These are phyloP conservation scores for Zoroaster sp. DNA, from an alignment of 53 echinoderm and acorn worm genomes.

Conservation along the genomic window DNA sequence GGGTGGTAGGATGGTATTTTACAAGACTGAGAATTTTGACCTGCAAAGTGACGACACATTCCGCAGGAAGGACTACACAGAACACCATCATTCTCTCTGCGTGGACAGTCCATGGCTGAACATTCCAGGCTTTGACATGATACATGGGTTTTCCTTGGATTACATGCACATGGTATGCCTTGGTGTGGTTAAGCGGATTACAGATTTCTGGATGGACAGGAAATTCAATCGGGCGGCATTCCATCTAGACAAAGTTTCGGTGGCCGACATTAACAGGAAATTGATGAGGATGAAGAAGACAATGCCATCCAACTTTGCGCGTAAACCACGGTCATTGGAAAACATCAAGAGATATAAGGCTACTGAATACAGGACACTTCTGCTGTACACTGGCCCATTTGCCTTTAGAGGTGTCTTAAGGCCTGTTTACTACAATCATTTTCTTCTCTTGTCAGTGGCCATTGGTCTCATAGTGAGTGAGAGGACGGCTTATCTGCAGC, in stretches of 20 bases:
- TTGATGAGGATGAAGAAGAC: slow-evolving; percentile 25
- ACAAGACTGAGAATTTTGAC: slow-evolving; percentile 32
- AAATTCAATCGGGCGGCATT: slow-evolving; percentile 12
- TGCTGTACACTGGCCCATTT: slow-evolving; percentile 33
- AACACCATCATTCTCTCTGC: slow-evolving; percentile 17
- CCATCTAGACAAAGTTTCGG: slow-evolving; percentile 21
- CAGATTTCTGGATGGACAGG: slow-evolving; percentile 34
- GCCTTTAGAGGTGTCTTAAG: slow-evolving; percentile 18
- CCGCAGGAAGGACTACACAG: slow-evolving; percentile 25
- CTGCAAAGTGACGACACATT: slow-evolving; percentile 35
- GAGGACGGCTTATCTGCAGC: slow-evolving; percentile 21
- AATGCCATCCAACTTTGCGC: slow-evolving; percentile 30
- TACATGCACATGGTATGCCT: slow-evolving; percentile 28
- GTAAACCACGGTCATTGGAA: slow-evolving; percentile 36
- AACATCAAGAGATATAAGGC: slow-evolving; percentile 19
- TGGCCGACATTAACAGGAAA: no score
- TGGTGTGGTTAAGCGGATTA: slow-evolving; percentile 32
- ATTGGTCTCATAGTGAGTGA: slow-evolving; percentile 30
- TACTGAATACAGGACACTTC: slow-evolving; percentile 33
- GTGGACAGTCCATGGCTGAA: no score
- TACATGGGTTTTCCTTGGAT: slow-evolving; percentile 34
- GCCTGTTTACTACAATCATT: slow-evolving; percentile 26
- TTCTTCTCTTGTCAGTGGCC: slow-evolving; percentile 41
- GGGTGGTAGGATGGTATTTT: slow-evolving; percentile 32
- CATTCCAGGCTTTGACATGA: slow-evolving; percentile 41